Base-by-base conservation (phyloP, 2,113 vertebrate genomes). In the Grantiella picta region DNA sequence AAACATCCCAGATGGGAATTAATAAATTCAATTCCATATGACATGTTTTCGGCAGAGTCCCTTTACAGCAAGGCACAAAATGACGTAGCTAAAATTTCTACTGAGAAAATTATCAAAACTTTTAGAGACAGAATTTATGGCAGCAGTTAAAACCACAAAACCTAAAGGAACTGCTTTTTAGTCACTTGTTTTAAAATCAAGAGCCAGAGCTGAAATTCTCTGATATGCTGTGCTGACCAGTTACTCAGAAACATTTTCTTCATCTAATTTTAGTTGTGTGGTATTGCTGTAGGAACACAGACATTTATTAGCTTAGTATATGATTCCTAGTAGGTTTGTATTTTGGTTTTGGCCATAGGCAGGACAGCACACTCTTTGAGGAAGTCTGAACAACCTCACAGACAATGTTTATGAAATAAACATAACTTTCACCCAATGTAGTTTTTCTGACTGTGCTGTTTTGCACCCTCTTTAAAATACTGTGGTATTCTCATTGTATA, bases 1-100 rank as follows among this genome's bases (percentile, higher is more conserved):
- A 90, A 95, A 96, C 50, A 95, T 2, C 47, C 60, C 79, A 86
- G 47, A 31, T 64, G 38, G 64, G 79, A 94, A 91, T 56, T 35
- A 70, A 80, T 44, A 91, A 83, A 77, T 78, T 64, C 44, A 86
- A 29, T 64, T 88, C 82, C 92, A 70, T 0, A 0, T 54, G 63
- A 86, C 40, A 29, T 15, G 12, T 61, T 82, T 96, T 69, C 17
- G 0, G 75, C 63, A 92, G 40, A 60, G 49, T 29, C 33, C 50
- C 50, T 79, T 90, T 47, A 56, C 40, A 87, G 54, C 73, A 89
- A 72, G 65, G 53, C 81, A 95, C 54, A 82, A 54, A 88, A 53
- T 35, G 83, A 54, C 0, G 0, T 7, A 72, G 61, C 10, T 77
- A 35, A 75, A 85, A 92, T 73, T 88, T 91, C 82, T 65, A 82